Evolutionary conservation across 2,113 vertebrate genomes (phyloP), one percentile per base, ranked within the genome.

Genomic region (Gadus chalcogrammus): DNA sequence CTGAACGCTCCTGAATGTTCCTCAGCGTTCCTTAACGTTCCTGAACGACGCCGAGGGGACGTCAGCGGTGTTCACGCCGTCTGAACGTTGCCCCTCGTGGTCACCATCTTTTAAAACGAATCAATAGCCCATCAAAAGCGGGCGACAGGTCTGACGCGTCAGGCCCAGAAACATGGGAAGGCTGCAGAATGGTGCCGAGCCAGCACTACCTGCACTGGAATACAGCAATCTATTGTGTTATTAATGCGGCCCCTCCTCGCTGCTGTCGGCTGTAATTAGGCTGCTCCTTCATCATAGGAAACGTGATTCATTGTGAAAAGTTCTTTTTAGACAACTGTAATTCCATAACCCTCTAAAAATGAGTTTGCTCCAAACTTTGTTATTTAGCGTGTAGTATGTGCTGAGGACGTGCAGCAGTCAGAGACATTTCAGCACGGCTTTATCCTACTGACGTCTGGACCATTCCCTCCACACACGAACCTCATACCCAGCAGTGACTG

Each of bases 291-390:
- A 80, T 90, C 79, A 79, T n/a, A 6, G 61, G 1, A 11, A 63
- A 70, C 69, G 72, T 88, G 84, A 88, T 88, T 79, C 78, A 90
- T 88, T 80, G 83, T 68, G 59, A 84, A 27, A 82, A 69, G 68
- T 84, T 84, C 79, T 77, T 80, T 85, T 85, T 78, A 85, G n/a
- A 84, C 85, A 85, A 73, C 74, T 83, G 71, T 48, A 2, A 61
- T 79, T 83, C 74, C 77, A 89, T 87, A 85, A 76, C 74, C 80
- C 80, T 72, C 71, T 67, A 61, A 77, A 82, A 83, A 64, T 70
- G 53, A 31, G 71, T 74, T 79, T 73, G 56, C 62, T 8, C 22
- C 52, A 76, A 72, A 73, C 78, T 79, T 76, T 56, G 18, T 63
- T 73, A 12, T 73, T 66, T 65, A 60, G 76, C 78, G 42, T 48